Percentiles rank a stretch among this genome's conserved stretches.
These are phyloP conservation scores for Rhagium mordax DNA, from an alignment of 2,888 invertebrate species.

Conservation along the genomic window DNA sequence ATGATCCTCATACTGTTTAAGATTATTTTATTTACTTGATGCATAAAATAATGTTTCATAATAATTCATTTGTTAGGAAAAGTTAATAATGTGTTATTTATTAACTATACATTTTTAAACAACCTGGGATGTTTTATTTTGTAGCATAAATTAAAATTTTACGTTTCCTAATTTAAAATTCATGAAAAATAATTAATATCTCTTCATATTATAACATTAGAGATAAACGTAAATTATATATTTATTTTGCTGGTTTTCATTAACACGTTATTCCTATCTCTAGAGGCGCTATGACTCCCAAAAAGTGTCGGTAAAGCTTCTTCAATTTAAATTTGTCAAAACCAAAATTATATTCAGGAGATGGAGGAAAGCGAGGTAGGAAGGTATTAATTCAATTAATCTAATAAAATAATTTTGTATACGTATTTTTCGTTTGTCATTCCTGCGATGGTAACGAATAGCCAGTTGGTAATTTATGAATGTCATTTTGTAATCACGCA, in stretches of 20 bases:
- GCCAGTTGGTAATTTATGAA: background rate
- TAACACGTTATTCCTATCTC: conserved; percentile 6
- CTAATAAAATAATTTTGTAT: conserved; percentile 6
- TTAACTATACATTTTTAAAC: background rate
- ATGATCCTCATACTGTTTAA: too few species aligned
- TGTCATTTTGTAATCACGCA: background rate
- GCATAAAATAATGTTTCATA: too few species aligned
- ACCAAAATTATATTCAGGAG: conserved; percentile 9
- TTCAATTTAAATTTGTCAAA: conserved; percentile 17
- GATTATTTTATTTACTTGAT: too few species aligned
- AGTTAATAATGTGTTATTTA: background rate
- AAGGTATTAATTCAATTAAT: conserved; percentile 1
- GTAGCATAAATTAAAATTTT: conserved; percentile 9
- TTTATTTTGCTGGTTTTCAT: conserved; percentile 17
- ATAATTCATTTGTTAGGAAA: background rate
- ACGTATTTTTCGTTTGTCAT: background rate
- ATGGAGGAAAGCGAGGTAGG: background rate
- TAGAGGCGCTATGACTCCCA: background rate
- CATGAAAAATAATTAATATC: conserved; percentile 23
- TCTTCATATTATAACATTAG: conserved; percentile 3
- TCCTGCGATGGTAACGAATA: background rate
- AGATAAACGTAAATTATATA: conserved; percentile 16
- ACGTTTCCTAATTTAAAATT: conserved; percentile 10
- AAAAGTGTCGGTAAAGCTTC: conserved; percentile 4
- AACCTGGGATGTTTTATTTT: background rate